These are phyloP conservation scores for Rhabdophis nuchalis DNA, from an alignment of 2,797 vertebrate species.

Conservation along the genomic window DNA sequence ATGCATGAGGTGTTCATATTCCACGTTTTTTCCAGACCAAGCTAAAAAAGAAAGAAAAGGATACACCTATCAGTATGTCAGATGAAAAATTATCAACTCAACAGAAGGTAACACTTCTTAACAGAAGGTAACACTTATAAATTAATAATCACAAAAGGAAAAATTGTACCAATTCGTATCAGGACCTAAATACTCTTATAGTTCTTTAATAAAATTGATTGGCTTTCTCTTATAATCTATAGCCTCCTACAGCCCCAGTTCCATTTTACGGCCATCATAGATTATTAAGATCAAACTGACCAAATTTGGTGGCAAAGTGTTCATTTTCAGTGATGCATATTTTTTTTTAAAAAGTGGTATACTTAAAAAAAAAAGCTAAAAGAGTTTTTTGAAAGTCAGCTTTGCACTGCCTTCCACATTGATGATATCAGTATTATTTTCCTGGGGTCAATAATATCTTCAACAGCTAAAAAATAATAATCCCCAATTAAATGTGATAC, in stretches of 20 bases:
- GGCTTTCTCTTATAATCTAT: not conserved
- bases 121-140: not conserved
- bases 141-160: conserved; percentile 12
- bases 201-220: not conserved
- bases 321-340: not conserved
- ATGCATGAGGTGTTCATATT: conserved; percentile 90
- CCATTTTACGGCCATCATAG: not conserved
- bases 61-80: not conserved
- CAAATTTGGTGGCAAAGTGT: not conserved
- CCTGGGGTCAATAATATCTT: not conserved
- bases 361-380: not conserved
- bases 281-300: not conserved
- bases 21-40: conserved; percentile 89
- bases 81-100: fast-evolving
- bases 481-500: not conserved
- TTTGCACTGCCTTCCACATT: not conserved
- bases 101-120: not conserved
- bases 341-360: no score
- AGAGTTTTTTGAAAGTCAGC: not conserved
- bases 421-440: not conserved
- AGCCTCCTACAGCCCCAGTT: not conserved
- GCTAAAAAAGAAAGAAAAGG: conserved; percentile 59
- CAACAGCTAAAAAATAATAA: not conserved
- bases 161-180: not conserved
- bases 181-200: not conserved